Evolutionary conservation across 2,888 invertebrate genomes (phyloP), one percentile per base, ranked within the genome.

Genomic region (Drosophila macrospina): DNA sequence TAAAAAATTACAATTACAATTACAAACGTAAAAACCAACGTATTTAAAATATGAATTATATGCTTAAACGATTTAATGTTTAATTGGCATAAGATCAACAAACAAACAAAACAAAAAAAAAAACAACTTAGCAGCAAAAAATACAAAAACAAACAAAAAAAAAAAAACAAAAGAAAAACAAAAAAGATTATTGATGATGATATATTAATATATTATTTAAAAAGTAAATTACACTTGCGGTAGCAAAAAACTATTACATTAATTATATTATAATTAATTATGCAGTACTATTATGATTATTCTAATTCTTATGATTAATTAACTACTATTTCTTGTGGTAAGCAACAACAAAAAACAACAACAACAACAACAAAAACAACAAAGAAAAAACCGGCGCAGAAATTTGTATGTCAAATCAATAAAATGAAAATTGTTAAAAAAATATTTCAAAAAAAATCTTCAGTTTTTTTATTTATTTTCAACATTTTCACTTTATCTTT

Each of bases 371-470:
- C 51, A 72, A 69, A 65, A 73, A 76, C 64, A 70, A 70, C 54
- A 74, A 69, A 48, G 69, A 65, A 54, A 74, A 74, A 66, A 80
- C 76, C 69, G 88, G 88, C 85, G 81, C 87, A 85, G 79, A 84
- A 88, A 86, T 84, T 86, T 88, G 83, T 83, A 84, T 89, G 88
- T 80, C 82, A 89, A 84, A 81, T 75, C 74, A 88, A 88, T 89
- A 89, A 88, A 85, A 80, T 67, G 41, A 84, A 87, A 82, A 76
- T 80, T 82, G 78, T 88, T 90, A 74, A 80, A 84, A 89, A 86
- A 77, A 20, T 20, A 20, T 36, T 78, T 73, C 57, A 70, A 64
- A 41, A 41, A 37, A 47, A 51, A 41, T 72, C 47, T 70, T 82
- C 4, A 66, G 64, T 87, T 66, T 44, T 64, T 50, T 68, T 60